Conservation (phyloP, 2,113 vertebrate species). For the Hiodon alosoides region DNA sequence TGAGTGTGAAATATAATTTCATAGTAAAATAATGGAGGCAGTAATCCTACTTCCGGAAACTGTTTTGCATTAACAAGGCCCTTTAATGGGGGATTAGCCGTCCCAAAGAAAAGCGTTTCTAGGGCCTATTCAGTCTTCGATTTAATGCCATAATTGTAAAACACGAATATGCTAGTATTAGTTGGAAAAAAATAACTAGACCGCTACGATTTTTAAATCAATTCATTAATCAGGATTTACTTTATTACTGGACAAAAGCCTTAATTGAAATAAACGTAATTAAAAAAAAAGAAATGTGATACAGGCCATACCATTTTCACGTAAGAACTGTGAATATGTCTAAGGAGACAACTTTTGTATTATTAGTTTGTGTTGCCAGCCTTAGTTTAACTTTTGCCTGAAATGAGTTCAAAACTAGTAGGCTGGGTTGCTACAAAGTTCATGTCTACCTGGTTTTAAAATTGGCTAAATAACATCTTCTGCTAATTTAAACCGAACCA, state of each 20-base stretch:
- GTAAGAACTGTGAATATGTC: no score
- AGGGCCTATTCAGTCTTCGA: slow-evolving; percentile 78
- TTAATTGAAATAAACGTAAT: not conserved
- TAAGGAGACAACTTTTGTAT: no score
- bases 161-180: slow-evolving; percentile 81
- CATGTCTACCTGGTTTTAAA: no score
- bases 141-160: slow-evolving; percentile 95
- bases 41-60: slow-evolving; percentile 99
- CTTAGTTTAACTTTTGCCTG: no score
- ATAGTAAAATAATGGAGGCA: slow-evolving; percentile 85
- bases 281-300: not conserved
- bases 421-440: no score
- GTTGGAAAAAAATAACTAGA: slow-evolving; percentile 70
- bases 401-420: no score
- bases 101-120: slow-evolving; percentile 80
- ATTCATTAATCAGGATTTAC: slow-evolving; percentile 72
- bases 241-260: slow-evolving; percentile 41
- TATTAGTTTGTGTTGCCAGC: no score
- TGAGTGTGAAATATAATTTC: slow-evolving; percentile 97
- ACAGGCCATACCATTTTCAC: no score
- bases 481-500: no score
- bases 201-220: slow-evolving; percentile 85
- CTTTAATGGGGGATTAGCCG: slow-evolving; percentile 97
- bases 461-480: no score
- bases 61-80: slow-evolving; percentile 93